Evolutionary conservation across 2,797 vertebrate species (phyloP), one percentile per base, ranked within the genome.

Genomic region (Clarias fuscus): DNA sequence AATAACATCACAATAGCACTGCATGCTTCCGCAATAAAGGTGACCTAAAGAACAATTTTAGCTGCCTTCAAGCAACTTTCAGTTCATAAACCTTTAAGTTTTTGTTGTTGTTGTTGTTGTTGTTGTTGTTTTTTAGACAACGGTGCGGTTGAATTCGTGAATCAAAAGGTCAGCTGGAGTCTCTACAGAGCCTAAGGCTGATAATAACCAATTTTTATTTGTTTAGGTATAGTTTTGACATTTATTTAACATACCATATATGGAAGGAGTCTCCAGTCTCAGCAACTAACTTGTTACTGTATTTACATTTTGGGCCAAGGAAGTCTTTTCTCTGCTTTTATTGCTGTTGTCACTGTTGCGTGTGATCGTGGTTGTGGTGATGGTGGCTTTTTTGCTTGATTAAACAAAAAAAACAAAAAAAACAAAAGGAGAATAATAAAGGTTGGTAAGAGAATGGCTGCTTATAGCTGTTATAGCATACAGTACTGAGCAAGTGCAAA

Each of bases 1-100:
- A 72, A 73, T 22, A 62, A 40, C 78, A 65, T 82, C 64, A 82
- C n/a, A 68, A 82, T 68, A 82, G 64, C 64, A 22, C 13, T n/a
- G 4, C 48, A 58, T 33, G 65, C 24, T 53, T 56, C 56, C 43
- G 7, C 68, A 68, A 14, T 68, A 68, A 56, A 58, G 80, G 80
- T 68, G 80, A 82, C 61, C 65, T 30, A 22, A 82, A 68, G 79
- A 27, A 27, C 24, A 17, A 20, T 81, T 65, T 18, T 4, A 14
- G 40, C 15, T 48, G 27, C 15, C 10, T 48, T 30, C 48, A 18
- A 81, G 40, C 40, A 67, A 7, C 24, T 27, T 64, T n/a, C 37
- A 17, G 37, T 64, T 80, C 56, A 13, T 77, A 22, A 37, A 59
- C 27, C n/a, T 33, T 22, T 78, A 76, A 75, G 7, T 18, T 11